phyloP scores from a whole-genome alignment of 2,113 vertebrate species.

The Rhynchomys soricoides region DNA sequence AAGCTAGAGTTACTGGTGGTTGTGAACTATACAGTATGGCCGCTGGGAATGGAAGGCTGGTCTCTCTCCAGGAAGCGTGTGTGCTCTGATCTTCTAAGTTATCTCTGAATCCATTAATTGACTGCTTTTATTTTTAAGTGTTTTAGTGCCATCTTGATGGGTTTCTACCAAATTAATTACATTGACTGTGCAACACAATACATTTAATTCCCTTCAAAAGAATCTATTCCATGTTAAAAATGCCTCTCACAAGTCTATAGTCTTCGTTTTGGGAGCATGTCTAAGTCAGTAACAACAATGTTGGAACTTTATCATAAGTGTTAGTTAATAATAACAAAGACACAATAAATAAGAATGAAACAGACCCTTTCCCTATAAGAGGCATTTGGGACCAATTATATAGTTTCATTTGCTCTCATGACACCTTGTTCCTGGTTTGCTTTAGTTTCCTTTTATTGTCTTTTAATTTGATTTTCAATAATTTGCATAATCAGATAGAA shows the following conservation, averaged over 20 bases:
- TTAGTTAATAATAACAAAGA: constrained; percentile 53
- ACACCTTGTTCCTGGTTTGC: constrained; percentile 14
- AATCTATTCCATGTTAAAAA: constrained; percentile 45
- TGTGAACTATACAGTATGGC: not conserved
- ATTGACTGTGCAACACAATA: not conserved
- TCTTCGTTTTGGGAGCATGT: constrained; percentile 45
- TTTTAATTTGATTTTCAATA: constrained; percentile 7
- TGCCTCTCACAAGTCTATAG: constrained; percentile 47
- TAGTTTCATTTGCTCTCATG: not conserved
- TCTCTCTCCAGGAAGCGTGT: too few species aligned
- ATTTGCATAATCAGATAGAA: not conserved
- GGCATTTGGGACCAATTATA: not conserved
- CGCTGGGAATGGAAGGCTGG: not conserved
- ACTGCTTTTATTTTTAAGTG: not conserved
- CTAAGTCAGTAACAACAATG: constrained; percentile 28
- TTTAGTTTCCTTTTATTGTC: constrained; percentile 41
- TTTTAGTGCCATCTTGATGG: constrained; percentile 27
- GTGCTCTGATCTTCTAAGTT: not conserved
- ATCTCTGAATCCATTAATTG: not conserved
- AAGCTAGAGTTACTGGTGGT: not conserved
- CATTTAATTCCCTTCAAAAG: constrained; percentile 42
- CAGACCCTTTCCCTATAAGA: constrained; percentile 44
- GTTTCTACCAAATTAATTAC: constrained; percentile 37
- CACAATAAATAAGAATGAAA: not conserved
- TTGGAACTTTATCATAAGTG: constrained; percentile 46